These are phyloP conservation scores for Mormyrops attenuatus DNA, from an alignment of 2,797 vertebrate genomes.

Conservation along the genomic window DNA sequence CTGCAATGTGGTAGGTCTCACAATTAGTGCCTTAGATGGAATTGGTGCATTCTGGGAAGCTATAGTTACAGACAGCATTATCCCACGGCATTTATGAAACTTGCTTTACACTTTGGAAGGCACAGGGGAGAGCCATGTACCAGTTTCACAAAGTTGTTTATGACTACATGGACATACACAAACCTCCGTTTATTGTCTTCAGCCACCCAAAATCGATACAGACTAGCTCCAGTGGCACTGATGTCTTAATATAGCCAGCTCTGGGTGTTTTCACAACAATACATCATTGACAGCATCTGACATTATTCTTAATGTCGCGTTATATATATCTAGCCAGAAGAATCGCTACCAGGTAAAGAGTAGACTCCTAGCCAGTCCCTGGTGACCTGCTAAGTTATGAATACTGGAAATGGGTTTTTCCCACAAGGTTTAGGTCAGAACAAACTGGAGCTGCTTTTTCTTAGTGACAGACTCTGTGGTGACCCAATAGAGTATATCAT, in stretches of 20 bases:
- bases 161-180: background rate
- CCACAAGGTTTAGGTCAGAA: background rate
- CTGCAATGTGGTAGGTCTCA: background rate
- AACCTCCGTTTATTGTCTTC: background rate
- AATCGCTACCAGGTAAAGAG: background rate
- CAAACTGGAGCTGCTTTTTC: background rate
- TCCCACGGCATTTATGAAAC: background rate
- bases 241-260: slow-evolving; percentile 3
- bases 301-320: slow-evolving; percentile 5
- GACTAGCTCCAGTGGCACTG: background rate
- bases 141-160: background rate
- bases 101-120: background rate
- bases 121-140: background rate
- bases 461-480: background rate
- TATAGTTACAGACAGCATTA: background rate
- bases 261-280: slow-evolving; percentile 1
- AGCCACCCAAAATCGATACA: slow-evolving; percentile 3
- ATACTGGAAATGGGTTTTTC: slow-evolving; percentile 3
- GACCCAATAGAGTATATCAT: background rate
- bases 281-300: background rate
- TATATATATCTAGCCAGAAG: slow-evolving; percentile 3
- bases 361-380: background rate
- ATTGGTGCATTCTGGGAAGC: background rate
- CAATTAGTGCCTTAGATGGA: background rate
- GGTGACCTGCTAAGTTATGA: slow-evolving; percentile 2